Conservation (phyloP, 2,888 invertebrate genomes). For the Anarsia innoxiella region DNA sequence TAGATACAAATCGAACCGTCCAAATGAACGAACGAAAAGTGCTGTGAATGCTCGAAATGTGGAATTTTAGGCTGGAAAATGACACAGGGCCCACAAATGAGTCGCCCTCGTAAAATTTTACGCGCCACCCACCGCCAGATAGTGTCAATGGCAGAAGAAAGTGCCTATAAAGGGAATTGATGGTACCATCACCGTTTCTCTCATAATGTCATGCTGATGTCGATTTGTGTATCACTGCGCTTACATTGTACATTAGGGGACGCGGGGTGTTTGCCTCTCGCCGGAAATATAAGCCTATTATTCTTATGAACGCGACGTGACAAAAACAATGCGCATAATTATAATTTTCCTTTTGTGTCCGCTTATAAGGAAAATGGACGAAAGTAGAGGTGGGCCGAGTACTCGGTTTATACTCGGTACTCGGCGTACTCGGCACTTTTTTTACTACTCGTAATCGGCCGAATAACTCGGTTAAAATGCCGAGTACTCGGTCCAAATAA, state of each 20-base stretch:
- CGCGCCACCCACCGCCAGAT: constrained; percentile 49
- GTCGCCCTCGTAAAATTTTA: constrained; percentile 65
- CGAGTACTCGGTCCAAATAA: no score
- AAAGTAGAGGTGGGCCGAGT: no score
- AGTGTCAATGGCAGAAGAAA: constrained; percentile 61
- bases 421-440: no score
- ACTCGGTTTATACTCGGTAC: no score
- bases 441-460: no score
- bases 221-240: constrained; percentile 24
- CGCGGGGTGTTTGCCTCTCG: no score
- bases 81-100: constrained; percentile 55
- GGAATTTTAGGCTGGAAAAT: constrained; percentile 37
- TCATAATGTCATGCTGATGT: constrained; percentile 35
- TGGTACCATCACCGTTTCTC: constrained; percentile 40
- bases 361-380: constrained; percentile 2
- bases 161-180: constrained; percentile 68
- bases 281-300: constrained; percentile 16
- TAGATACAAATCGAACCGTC: constrained; percentile 17
- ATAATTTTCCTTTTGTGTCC: constrained; percentile 5
- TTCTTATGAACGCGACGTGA: background rate
- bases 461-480: no score
- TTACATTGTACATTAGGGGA: constrained; percentile 17
- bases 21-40: constrained; percentile 19
- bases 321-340: background rate
- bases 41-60: constrained; percentile 25